Base-by-base conservation (phyloP, 2,113 vertebrate genomes). In the Chionodraco myersi region DNA sequence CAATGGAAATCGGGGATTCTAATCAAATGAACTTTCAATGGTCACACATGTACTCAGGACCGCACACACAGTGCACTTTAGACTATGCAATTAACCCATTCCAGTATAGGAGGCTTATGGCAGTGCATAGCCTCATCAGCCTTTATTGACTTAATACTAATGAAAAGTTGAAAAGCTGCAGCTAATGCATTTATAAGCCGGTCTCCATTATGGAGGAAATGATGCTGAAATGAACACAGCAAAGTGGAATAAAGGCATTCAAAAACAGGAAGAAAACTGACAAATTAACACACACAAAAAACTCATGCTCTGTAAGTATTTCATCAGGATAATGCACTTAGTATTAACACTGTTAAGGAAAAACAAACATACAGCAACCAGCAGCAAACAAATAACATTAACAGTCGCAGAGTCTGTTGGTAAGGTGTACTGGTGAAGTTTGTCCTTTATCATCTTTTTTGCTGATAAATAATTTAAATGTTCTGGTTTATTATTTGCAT, bases 151-250 rank as follows among this genome's bases (percentile, higher is more conserved):
- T 73, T 41, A 7, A 78, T 85, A 71, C 73, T 68, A 51, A 79
- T 85, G 65, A 77, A 69, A 76, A 53, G 41, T 62, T 82, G 62
- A 85, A 71, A 68, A 72, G 73, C 60, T 54, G 45, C 78, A 76
- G 59, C 58, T 59, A 59, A 34, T 58, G 56, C 44, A 51, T 70
- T 81, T 75, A 49, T 45, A 79, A 30, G 15, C 41, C 1, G 49
- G 36, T 10, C 18, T 47, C 47, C 16, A 61, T 64, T 11, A 77
- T 65, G 57, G 84, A 78, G 49, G 23, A 54, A 14, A 6, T 0
- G 14, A 57, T 57, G 70, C 49, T 53, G 66, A 60, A 53, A n/a
- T 76, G 60, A 71, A 58, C 30, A 63, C 30, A 51, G 21, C 13
- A 5, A 34, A 47, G 66, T 8, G n/a, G 56, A 66, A 67, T 63